Base-by-base conservation (phyloP, 2,113 vertebrate genomes). In the Bungarus multicinctus region DNA sequence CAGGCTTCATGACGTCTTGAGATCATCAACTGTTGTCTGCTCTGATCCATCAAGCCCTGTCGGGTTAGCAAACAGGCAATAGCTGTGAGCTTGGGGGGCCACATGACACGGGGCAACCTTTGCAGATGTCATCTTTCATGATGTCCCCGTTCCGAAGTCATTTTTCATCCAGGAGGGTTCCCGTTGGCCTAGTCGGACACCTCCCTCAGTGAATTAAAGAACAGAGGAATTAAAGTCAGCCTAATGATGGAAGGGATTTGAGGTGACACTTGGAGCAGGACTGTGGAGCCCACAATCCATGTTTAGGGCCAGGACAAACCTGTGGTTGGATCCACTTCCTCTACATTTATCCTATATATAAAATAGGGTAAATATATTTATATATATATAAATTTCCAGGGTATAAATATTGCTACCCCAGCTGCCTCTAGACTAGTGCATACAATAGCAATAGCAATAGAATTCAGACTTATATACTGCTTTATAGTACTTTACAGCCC, bases 31-130 rank as follows among this genome's bases (percentile, higher is more conserved):
- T 0, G 0, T 87, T 92, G 95, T 95, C 96, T 95, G 90, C 94
- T 96, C 86, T 34, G 87, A 97, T 97, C 95, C 85, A 91, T 97
- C 96, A 97, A 53, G 94, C 95, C 93, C 3, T 85, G 95, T 94
- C 89, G 93, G 34, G 91, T 85, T 92, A 92, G 94, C 93, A 94
- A 95, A 92, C 47, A 34, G 92, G 88, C 0, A 0, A 88, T 74
- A 95, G 90, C 95, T 97, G 92, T 94, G 60, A 90, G 95, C 95
- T 94, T 94, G 7, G 95, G 94, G 96, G 96, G 96, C 94, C 92
- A 89, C 85, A 89, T 88, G 90, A 91, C 89, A 43, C 92, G 94
- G 92, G 89, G 91, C 91, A 88, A 9, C 10, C 87, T 97, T 93
- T 95, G 91, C 88, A 95, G 92, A 94, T 95, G 95, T 95, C 94